phyloP scores from a whole-genome alignment of 2,888 invertebrate species.

The Oscheius onirici region DNA sequence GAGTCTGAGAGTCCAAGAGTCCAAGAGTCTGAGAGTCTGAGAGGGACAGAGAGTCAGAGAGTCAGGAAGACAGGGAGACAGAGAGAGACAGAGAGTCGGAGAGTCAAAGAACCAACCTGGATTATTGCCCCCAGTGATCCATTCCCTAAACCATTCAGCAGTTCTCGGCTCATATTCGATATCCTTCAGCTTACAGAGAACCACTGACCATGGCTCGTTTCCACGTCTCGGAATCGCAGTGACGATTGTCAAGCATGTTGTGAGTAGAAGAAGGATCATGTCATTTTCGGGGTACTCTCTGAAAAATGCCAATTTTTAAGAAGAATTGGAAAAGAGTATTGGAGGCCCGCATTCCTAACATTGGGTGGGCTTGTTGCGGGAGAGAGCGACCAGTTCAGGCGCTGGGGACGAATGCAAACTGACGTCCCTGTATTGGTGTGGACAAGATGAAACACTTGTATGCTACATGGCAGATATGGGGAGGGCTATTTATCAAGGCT shows the following conservation, averaged over 20 bases:
- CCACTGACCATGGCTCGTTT: slow-evolving; percentile 58
- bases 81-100: too few species aligned
- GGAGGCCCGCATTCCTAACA: slow-evolving; percentile 3
- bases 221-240: slow-evolving; percentile 35
- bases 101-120: slow-evolving; percentile 49
- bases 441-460: too few species aligned
- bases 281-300: slow-evolving; percentile 5
- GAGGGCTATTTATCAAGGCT: too few species aligned
- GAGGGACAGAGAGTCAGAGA: too few species aligned
- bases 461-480: too few species aligned
- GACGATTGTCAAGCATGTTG: not conserved
- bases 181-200: slow-evolving; percentile 64
- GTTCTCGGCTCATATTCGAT: slow-evolving; percentile 59
- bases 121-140: slow-evolving; percentile 59
- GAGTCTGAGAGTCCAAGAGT: too few species aligned
- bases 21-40: too few species aligned
- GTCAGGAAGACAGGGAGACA: too few species aligned
- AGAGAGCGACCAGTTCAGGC: slow-evolving; percentile 15
- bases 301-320: not conserved
- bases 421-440: not conserved
- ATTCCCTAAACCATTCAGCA: slow-evolving; percentile 60
- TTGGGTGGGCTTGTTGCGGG: not conserved
- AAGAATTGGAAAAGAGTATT: not conserved
- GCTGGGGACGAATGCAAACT: not conserved
- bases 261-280: slow-evolving; percentile 17